A percentile compares a stretch with the other conserved stretches of the same genome.
phyloP scores from a whole-genome alignment of 2,797 vertebrate genomes.

The Anomalospiza imberbis region DNA sequence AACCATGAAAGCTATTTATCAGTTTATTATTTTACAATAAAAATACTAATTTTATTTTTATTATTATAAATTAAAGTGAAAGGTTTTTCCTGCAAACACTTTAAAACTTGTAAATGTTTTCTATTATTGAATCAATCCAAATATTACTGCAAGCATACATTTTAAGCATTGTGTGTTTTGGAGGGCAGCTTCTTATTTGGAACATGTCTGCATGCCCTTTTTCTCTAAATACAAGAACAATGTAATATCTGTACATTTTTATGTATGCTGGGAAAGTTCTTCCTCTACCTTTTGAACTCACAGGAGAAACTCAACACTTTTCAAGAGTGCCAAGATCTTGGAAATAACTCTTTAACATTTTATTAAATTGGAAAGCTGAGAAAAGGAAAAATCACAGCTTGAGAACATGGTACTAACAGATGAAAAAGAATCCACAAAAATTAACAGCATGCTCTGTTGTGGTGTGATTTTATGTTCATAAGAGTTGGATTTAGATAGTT shows the following conservation, averaged over 20 bases:
- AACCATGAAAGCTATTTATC: neutral
- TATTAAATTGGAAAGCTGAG: neutral
- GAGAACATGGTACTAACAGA: neutral
- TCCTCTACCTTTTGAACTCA: neutral
- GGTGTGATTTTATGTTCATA: no score
- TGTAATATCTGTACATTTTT: neutral
- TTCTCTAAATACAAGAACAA: neutral
- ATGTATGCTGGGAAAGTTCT: neutral
- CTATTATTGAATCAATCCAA: neutral
- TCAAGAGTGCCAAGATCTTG: neutral
- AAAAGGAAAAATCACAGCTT: neutral
- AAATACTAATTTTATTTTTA: neutral
- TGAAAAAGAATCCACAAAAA: neutral
- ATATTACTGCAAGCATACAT: neutral
- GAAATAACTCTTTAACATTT: neutral
- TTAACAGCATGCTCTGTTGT: neutral
- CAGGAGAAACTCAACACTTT: neutral
- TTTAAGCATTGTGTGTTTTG: neutral
- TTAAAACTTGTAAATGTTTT: neutral
- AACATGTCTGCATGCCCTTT: neutral
- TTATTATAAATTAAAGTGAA: neutral
- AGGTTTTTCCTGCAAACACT: neutral
- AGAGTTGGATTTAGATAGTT: no score
- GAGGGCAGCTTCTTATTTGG: neutral
- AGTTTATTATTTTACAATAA: neutral